These are phyloP conservation scores for Thaleichthys pacificus DNA, from an alignment of 2,797 vertebrate species.

Conservation along the genomic window DNA sequence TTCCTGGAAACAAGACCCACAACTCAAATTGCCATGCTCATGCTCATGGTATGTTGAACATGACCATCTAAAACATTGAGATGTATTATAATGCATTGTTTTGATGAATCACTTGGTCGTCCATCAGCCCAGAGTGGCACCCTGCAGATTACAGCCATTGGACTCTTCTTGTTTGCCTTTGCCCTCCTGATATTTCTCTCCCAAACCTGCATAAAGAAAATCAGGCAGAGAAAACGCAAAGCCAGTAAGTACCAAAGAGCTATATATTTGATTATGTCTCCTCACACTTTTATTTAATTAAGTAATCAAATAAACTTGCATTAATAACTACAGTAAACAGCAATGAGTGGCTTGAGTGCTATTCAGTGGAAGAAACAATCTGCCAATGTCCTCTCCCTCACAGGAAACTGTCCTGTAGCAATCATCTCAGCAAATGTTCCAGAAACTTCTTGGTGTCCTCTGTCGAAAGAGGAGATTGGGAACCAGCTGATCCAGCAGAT, in stretches of 20 bases:
- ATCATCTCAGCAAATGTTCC: neutral
- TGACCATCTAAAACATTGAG: neutral
- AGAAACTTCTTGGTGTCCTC: constrained; percentile 41
- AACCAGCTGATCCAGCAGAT: constrained; percentile 28
- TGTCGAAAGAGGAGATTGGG: constrained; percentile 71
- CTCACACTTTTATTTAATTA: neutral
- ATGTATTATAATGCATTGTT: neutral
- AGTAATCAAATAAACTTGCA: too few relatives aligned
- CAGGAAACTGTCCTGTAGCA: constrained; percentile 34
- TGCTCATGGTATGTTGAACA: constrained; percentile 40
- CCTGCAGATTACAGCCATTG: constrained; percentile 1
- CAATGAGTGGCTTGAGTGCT: neutral
- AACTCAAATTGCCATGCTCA: constrained; percentile 39
- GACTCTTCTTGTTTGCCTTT: constrained; percentile 41
- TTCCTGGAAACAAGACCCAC: constrained; percentile 65
- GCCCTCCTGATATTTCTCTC: constrained; percentile 38
- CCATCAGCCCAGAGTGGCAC: constrained; percentile 6
- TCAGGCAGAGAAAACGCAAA: constrained; percentile 26
- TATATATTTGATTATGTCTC: neutral
- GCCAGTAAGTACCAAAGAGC: constrained; percentile 52
- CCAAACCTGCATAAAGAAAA: constrained; percentile 20
- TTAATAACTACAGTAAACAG: too few relatives aligned
- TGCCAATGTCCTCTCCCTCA: constrained; percentile 11
- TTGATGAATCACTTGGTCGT: constrained; percentile 16
- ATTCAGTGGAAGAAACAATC: neutral